Evolutionary conservation across 2,797 vertebrate species (phyloP), one percentile per base, ranked within the genome.

Genomic region (Phoxinus dragarum): DNA sequence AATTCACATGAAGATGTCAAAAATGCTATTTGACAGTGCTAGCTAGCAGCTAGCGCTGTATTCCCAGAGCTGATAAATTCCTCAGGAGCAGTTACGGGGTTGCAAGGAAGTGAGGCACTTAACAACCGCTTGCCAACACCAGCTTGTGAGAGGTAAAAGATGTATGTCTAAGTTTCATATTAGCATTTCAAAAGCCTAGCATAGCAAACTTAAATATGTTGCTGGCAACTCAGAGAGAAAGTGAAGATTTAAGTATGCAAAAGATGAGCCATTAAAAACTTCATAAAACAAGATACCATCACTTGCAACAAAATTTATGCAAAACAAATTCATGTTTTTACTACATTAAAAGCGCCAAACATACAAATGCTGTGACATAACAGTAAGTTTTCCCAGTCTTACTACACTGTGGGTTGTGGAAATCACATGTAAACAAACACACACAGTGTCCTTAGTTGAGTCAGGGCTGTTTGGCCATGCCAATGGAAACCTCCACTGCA

Each of bases 401-500:
- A 54, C 71, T 61, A 79, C 36, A 81, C 71, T 78, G 66, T 69
- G 81, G 80, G 72, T 73, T 59, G 52, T 47, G 54, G 54, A 42
- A 44, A 52, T 81, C 72, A 77, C 81, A 80, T 54, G 69, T 75
- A 74, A 83, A 82, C 82, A 79, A 77, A 84, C 47, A 85, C 80
- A 87, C 84, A 83, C 86, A 78, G 73, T 77, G 76, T 86, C 88
- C 88, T 89, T 40, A 71, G 71, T 59, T 16, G 54, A 86, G 79
- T 80, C 69, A 74, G 71, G 34, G 54, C 82, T 36, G 81, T 83
- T 87, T 67, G 49, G 80, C 74, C 1, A 23, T 23, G 23, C 47
- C 84, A 68, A 78, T 81, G 88, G 82, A 88, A 89, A 85, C 81
- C 76, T 79, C 72, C 66, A 88, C n/a, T 80, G 71, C 38, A 80